phyloP scores from a whole-genome alignment of 2,113 vertebrate species.

The Butorides virescens region DNA sequence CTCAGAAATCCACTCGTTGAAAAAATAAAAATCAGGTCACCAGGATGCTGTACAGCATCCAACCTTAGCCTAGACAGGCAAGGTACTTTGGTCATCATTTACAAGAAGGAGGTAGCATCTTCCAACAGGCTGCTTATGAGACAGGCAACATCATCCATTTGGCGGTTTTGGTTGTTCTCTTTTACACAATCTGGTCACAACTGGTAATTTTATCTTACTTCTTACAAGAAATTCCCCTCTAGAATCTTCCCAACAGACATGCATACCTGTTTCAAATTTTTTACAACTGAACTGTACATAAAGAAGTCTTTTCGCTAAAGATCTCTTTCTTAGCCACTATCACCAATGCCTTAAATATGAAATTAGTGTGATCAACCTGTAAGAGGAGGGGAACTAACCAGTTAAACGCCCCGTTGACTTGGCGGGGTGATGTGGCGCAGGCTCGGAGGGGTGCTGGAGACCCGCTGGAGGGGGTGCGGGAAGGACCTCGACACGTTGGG shows the following conservation, averaged over 20 bases:
- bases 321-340: background rate
- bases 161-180: background rate
- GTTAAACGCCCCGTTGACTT: constrained; percentile 29
- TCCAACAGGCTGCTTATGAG: background rate
- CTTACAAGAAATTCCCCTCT: background rate
- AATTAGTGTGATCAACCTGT: background rate
- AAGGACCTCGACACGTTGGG: constrained; percentile 7
- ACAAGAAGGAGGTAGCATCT: background rate
- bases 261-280: background rate
- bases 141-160: background rate
- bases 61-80: background rate
- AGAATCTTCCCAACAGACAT: background rate
- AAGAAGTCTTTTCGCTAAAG: background rate
- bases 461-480: background rate
- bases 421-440: background rate
- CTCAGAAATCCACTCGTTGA: background rate
- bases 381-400: constrained; percentile 26
- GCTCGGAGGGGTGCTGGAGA: background rate
- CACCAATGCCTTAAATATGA: background rate
- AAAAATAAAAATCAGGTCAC: background rate
- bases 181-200: background rate
- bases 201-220: background rate
- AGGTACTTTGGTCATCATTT: background rate
- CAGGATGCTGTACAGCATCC: background rate
- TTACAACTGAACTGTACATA: background rate